Conservation (phyloP, 2,113 vertebrate species). For the Psammodynastes pulverulentus region DNA sequence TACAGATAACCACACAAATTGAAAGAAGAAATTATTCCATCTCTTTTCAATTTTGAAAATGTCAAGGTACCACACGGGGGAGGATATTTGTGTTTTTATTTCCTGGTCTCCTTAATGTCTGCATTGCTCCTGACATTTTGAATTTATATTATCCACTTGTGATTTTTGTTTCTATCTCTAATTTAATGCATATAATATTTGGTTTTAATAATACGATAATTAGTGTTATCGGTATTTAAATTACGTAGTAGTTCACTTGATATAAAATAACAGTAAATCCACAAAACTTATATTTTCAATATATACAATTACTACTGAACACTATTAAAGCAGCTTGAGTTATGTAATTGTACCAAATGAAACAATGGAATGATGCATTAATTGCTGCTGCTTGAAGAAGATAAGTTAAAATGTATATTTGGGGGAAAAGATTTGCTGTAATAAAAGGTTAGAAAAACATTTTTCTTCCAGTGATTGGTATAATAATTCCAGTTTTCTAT, state of each 20-base stretch:
- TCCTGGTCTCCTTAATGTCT: neutral
- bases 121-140: neutral
- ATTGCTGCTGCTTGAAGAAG: neutral
- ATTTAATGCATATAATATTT: neutral
- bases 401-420: neutral
- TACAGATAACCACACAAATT: neutral
- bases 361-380: neutral
- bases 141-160: neutral
- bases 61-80: neutral
- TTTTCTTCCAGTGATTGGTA: neutral
- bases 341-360: neutral
- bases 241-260: neutral
- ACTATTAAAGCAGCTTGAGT: neutral
- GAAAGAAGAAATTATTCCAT: neutral
- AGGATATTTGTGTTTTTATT: neutral
- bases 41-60: neutral
- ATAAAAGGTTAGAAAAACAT: neutral
- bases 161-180: neutral
- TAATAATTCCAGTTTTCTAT: conserved; percentile 15
- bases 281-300: neutral
- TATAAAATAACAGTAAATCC: neutral
- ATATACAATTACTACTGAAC: neutral
- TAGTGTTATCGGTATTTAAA: neutral
- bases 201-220: neutral
- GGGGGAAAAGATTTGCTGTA: neutral